Percentiles rank a stretch among this genome's conserved stretches.
These are phyloP conservation scores for Pasiphila rectangulata DNA, from an alignment of 2,888 invertebrate genomes.

Conservation along the genomic window DNA sequence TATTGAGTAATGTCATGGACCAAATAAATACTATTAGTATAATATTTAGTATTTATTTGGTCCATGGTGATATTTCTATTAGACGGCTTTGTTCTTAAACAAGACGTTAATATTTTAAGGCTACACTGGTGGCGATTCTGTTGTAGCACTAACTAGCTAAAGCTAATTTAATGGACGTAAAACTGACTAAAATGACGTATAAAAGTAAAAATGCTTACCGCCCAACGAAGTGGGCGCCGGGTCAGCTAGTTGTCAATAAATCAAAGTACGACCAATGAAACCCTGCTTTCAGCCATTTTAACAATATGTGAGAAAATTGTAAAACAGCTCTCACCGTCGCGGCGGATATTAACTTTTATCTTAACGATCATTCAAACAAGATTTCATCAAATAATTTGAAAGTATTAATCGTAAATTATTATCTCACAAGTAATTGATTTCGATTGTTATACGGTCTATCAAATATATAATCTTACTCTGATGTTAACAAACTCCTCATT, in stretches of 20 bases:
- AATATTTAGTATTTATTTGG: no score
- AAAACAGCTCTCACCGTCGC: neutral
- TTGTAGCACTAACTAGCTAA: no score
- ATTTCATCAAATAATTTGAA: slow-evolving; percentile 1
- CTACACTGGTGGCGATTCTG: no score
- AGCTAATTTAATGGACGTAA: no score
- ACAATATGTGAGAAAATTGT: neutral
- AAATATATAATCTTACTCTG: neutral
- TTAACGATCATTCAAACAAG: neutral
- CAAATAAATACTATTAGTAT: no score
- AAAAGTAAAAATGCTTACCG: no score
- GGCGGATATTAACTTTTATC: neutral
- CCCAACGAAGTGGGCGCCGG: no score
- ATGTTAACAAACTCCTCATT: slow-evolving; percentile 2
- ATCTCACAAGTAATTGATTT: neutral
- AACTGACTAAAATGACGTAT: no score
- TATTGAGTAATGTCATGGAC: no score
- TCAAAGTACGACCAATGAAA: neutral
- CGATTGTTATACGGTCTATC: neutral
- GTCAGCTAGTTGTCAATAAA: neutral
- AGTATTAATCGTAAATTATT: slow-evolving; percentile 1
- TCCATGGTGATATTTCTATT: no score
- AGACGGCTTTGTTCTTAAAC: no score
- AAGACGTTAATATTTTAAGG: no score
- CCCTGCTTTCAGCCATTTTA: neutral